Percentiles rank a stretch among this genome's conserved stretches.
Evolutionary conservation across 2,888 invertebrate genomes (phyloP).

Genomic region (Seira ritae): DNA sequence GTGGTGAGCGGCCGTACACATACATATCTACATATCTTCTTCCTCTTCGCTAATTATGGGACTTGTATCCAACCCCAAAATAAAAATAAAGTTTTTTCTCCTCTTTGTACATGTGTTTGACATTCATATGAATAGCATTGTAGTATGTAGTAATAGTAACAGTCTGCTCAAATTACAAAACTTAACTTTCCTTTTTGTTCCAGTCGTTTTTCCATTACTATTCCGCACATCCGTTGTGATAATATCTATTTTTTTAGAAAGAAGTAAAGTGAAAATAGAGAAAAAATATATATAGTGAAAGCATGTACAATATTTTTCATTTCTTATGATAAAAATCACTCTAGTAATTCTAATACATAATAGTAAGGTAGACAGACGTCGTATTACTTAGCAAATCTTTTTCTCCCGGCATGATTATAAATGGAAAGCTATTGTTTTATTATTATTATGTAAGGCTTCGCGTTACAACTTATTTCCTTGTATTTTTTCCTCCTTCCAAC

Average conservation of each 20-base stretch:
- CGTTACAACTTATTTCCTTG: not conserved
- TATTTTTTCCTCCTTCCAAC: not conserved
- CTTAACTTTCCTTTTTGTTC: constrained; percentile 7
- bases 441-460: not conserved
- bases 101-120: constrained; percentile 40
- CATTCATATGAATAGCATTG: constrained; percentile 50
- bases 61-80: too few species aligned
- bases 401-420: not conserved
- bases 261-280: not conserved
- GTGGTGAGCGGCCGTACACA: not conserved
- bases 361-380: not conserved
- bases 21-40: not conserved
- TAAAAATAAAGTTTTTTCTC: too few species aligned
- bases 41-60: too few species aligned
- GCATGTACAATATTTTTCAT: not conserved
- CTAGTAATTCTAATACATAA: not conserved
- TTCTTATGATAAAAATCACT: not conserved
- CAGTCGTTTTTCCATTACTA: not conserved
- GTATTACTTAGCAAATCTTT: not conserved
- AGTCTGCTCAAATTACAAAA: constrained; percentile 27
- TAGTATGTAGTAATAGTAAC: constrained; percentile 27
- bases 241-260: constrained; percentile 1
- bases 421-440: constrained; percentile 1
- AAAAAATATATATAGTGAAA: too few species aligned
- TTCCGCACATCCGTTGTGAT: not conserved